A percentile compares a stretch with the other conserved stretches of the same genome.
Conservation (phyloP, 2,888 invertebrate genomes). For the Oscheius sp. region DNA sequence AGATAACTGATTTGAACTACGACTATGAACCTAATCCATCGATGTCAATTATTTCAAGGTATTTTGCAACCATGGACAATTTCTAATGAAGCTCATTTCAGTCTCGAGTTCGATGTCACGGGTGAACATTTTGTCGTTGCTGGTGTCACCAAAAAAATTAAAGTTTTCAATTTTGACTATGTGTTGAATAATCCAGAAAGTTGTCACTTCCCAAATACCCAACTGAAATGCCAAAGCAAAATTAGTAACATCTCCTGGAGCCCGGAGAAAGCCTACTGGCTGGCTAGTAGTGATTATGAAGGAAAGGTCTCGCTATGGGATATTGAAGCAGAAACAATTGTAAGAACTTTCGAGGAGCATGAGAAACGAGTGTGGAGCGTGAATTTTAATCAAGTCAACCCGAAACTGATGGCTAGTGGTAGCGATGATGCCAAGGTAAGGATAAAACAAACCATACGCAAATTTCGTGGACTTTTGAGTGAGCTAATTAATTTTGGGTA, state of each 20-base stretch:
- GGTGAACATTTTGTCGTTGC: constrained; percentile 94
- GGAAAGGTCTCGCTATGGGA: constrained; percentile 94
- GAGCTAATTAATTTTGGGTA: too few relatives aligned
- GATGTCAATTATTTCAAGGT: constrained; percentile 74
- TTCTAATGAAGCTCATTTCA: constrained; percentile 70
- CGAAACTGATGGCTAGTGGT: constrained; percentile 87
- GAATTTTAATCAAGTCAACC: constrained; percentile 90
- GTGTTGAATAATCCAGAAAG: constrained; percentile 80
- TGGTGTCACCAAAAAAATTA: constrained; percentile 91
- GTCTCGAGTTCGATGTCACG: constrained; percentile 94
- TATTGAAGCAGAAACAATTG: constrained; percentile 75
- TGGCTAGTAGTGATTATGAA: constrained; percentile 92
- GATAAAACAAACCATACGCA: too few relatives aligned
- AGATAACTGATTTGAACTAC: constrained; percentile 87
- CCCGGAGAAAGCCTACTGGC: constrained; percentile 83
- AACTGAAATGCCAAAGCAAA: constrained; percentile 88
- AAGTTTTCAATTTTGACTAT: constrained; percentile 84
- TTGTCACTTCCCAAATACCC: constrained; percentile 89
- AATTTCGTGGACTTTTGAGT: too few relatives aligned
- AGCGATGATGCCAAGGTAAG: constrained; percentile 85
- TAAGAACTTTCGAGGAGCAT: constrained; percentile 81
- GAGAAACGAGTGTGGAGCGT: constrained; percentile 95
- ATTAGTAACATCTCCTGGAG: constrained; percentile 93
- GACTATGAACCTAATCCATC: constrained; percentile 85
- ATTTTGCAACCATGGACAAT: background rate